Conservation (phyloP, 2,888 invertebrate genomes). For the Tanypteryx hageni region DNA sequence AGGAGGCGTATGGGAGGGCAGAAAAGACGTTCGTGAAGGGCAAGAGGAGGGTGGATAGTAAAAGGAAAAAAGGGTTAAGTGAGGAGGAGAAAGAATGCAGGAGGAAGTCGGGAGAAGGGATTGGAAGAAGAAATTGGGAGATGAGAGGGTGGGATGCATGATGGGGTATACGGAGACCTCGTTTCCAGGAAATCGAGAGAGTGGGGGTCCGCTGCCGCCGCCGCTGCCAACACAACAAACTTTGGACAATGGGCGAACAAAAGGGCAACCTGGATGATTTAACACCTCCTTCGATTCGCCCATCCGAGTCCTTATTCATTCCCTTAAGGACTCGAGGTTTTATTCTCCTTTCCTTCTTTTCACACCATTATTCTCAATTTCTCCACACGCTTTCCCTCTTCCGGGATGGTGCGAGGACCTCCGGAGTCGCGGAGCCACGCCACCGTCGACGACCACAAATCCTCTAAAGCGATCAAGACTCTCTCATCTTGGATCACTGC, state of each 20-base stretch:
- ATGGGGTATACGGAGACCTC: background rate
- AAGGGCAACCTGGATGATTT: constrained; percentile 30
- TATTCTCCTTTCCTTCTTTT: background rate
- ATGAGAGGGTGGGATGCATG: background rate
- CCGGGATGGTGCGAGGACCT: constrained; percentile 53
- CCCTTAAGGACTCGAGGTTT: background rate
- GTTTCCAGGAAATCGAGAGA: constrained; percentile 40
- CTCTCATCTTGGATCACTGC: constrained; percentile 34
- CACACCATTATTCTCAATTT: background rate
- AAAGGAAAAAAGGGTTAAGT: background rate
- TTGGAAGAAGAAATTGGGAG: constrained; percentile 6
- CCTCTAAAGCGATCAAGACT: constrained; percentile 20
- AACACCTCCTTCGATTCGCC: constrained; percentile 46
- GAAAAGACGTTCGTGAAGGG: background rate
- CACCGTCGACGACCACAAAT: constrained; percentile 4
- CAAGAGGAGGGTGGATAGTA: background rate
- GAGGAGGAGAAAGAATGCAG: background rate
- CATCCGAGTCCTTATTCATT: background rate
- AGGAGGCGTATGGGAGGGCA: background rate
- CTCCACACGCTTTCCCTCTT: background rate
- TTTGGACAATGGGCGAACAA: constrained; percentile 35
- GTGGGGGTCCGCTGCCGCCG: background rate
- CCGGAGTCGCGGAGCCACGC: constrained; percentile 16
- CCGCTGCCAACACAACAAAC: constrained; percentile 7
- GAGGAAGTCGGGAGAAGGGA: background rate